Evolutionary conservation across 2,113 vertebrate species (phyloP).

Genomic region (Leiothrix lutea): DNA sequence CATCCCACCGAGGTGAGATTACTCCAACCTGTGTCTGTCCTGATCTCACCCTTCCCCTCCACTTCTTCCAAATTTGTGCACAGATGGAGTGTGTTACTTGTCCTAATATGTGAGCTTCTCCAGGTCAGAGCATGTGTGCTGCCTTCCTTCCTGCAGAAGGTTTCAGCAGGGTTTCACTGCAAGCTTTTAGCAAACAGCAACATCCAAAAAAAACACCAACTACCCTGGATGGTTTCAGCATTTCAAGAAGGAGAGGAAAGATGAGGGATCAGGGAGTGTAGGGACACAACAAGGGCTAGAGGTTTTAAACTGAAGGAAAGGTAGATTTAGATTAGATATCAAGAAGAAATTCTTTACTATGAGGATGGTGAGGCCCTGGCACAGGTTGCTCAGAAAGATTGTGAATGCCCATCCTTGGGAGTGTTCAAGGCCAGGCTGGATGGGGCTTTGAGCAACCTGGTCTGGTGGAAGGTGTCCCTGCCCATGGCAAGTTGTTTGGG

Average conservation of each 20-base stretch:
- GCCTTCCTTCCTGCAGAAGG: not conserved
- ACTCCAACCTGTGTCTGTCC: not conserved
- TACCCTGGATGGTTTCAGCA: not conserved
- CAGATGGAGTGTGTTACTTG: not conserved
- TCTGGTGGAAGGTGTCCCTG: not conserved
- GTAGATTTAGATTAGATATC: not conserved
- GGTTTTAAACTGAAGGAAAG: not conserved
- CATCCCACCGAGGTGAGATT: not conserved
- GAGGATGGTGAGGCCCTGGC: not conserved
- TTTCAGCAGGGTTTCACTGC: not conserved
- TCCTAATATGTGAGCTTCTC: not conserved
- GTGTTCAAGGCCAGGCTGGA: not conserved
- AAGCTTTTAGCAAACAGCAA: not conserved
- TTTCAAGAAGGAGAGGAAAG: not conserved
- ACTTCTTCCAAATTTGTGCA: not conserved
- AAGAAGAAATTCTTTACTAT: not conserved
- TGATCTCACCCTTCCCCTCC: not conserved
- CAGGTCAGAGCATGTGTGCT: not conserved
- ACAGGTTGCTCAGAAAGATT: not conserved
- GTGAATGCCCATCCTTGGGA: not conserved
- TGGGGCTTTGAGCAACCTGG: not conserved
- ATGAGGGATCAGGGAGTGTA: not conserved
- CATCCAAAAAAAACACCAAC: not conserved
- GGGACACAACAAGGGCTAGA: not conserved
- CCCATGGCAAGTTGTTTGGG: not conserved